Percentiles rank a stretch among this genome's conserved stretches.
Evolutionary conservation across 2,113 vertebrate species (phyloP).

Genomic region (Chitala chitala): DNA sequence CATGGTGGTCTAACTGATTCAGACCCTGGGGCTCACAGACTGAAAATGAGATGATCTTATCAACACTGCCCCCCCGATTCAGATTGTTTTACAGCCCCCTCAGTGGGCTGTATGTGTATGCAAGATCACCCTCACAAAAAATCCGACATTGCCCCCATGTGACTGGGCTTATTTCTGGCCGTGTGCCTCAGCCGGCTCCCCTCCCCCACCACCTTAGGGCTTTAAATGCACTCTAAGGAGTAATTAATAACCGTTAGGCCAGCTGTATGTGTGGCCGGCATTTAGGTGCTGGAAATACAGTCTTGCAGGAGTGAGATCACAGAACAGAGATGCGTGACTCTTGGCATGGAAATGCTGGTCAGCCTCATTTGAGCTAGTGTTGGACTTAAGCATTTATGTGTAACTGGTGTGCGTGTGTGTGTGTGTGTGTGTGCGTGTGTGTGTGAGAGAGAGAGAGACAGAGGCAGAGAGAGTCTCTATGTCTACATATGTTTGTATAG

Average conservation of each 20-base stretch:
- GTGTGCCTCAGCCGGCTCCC: conserved; percentile 28
- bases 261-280: conserved; percentile 46
- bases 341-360: conserved; percentile 47
- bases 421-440: not conserved
- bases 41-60: conserved; percentile 58
- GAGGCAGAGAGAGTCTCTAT: too few relatives aligned
- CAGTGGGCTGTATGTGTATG: not conserved
- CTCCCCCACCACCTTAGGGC: conserved; percentile 33
- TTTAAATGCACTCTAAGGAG: conserved; percentile 46
- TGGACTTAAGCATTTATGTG: not conserved
- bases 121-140: not conserved
- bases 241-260: conserved; percentile 56
- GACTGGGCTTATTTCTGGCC: conserved; percentile 54
- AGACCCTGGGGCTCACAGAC: conserved; percentile 36
- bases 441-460: too few relatives aligned
- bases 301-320: conserved; percentile 43
- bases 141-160: conserved; percentile 39
- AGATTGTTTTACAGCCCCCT: conserved; percentile 56
- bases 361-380: conserved; percentile 41
- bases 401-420: not conserved
- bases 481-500: not conserved
- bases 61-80: conserved; percentile 52
- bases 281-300: conserved; percentile 49
- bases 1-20: not conserved
- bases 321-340: conserved; percentile 37